A percentile compares a stretch with the other conserved stretches of the same genome.
Evolutionary conservation across 2,888 invertebrate genomes (phyloP).

Genomic region (Cataglyphis cursor): DNA sequence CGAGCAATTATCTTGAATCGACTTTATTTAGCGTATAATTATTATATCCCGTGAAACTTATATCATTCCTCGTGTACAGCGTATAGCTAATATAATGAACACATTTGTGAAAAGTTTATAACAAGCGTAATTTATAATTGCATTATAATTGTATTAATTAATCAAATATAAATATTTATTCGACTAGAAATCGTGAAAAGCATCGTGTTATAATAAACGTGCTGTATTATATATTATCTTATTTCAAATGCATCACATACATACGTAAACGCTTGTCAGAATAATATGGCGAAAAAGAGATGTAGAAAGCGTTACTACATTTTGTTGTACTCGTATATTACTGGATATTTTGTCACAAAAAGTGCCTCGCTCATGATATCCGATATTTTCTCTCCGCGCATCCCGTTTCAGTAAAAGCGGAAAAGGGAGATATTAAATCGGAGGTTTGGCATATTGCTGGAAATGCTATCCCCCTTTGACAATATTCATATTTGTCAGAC

Average conservation of each 20-base stretch:
- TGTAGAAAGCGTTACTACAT: neutral
- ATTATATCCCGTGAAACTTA: constrained; percentile 7
- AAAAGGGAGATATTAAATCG: constrained; percentile 44
- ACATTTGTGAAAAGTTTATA: neutral
- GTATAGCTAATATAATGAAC: neutral
- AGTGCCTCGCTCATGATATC: constrained; percentile 33
- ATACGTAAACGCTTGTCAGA: constrained; percentile 10
- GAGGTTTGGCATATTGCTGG: constrained; percentile 26
- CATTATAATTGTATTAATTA: neutral
- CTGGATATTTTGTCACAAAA: constrained; percentile 39
- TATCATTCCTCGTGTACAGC: neutral
- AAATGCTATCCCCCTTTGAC: constrained; percentile 20
- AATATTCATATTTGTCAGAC: constrained; percentile 27
- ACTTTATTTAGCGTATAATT: constrained; percentile 34
- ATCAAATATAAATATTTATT: constrained; percentile 13
- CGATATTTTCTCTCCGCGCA: constrained; percentile 35
- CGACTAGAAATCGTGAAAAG: neutral
- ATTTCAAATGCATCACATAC: neutral
- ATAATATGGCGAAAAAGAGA: neutral
- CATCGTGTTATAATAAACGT: constrained; percentile 1
- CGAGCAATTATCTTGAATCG: constrained; percentile 36
- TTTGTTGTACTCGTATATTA: constrained; percentile 33
- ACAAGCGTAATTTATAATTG: neutral
- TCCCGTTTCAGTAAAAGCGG: constrained; percentile 11
- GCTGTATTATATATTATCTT: constrained; percentile 15